Base-by-base conservation (phyloP, 2,113 vertebrate genomes). In the Daboia siamensis region DNA sequence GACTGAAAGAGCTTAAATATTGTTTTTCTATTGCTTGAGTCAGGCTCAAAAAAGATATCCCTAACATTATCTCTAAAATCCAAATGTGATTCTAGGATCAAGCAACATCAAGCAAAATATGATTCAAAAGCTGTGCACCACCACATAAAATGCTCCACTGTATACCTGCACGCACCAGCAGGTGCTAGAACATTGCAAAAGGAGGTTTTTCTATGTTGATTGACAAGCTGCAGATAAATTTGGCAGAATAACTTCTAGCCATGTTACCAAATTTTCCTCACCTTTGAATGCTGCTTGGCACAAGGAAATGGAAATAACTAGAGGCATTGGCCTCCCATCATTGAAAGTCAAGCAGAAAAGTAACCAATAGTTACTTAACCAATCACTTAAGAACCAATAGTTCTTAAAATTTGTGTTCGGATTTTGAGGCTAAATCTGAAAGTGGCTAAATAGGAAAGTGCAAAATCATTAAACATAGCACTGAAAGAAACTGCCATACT, bases 301-400 rank as follows among this genome's bases (percentile, higher is more conserved):
- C 2, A 90, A 90, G 93, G 88, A 93, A 61, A 85, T 0, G 0
- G 69, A 91, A 29, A 92, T 86, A 2, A 89, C 1, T 7, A 1
- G 33, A 54, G 17, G 12, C 26, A 64, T 69, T 1, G 11, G 26
- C 29, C 26, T n/a, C 12, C 29, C 89, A 57, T 64, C 8, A 24
- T 52, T 54, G 87, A 87, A 94, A 93, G 39, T 20, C 87, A 89
- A 54, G 84, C 13, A 94, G 52, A 87, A 86, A 94, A 85, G 69
- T 74, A 89, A 48, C 86, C 69, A 86, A 52, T 61, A 88, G 7
- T 26, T 59, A 24, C 57, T 59, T 59, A 59, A 59, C 23, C 48
- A 51, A 51, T 51, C 48, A 51, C 48, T 51, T 51, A 51, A 51
- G 48, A 51, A 51, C 48, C 57, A 24, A 59, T 24, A 59, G 2